Percentiles rank a stretch among this genome's conserved stretches.
phyloP scores from a whole-genome alignment of 2,797 vertebrate species.

The Amazona finschi region DNA sequence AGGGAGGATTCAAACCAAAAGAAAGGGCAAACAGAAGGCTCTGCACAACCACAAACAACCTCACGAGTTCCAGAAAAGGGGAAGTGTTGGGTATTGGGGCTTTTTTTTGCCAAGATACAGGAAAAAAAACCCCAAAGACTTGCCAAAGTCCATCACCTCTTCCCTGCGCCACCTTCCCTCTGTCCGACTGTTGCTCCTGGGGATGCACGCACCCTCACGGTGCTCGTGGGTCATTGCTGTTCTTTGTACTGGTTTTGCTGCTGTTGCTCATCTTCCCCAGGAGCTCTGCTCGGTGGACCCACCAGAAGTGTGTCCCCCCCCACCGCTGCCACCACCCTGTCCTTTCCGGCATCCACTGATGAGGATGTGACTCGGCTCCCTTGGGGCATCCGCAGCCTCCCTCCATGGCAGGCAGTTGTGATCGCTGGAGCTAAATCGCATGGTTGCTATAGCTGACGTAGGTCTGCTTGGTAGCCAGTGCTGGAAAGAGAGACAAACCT shows the following conservation, averaged over 20 bases:
- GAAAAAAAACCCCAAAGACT: neutral
- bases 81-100: neutral
- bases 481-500: conserved; percentile 77
- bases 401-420: neutral
- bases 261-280: conserved; percentile 19
- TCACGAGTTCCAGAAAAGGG: conserved; percentile 78
- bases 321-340: neutral
- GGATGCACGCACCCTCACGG: conserved; percentile 13
- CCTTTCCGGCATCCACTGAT: neutral
- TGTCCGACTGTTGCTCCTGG: neutral
- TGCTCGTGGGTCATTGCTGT: neutral
- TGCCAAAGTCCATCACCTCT: neutral
- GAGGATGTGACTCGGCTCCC: neutral
- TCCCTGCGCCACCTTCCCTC: neutral
- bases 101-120: conserved; percentile 30
- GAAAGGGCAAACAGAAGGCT: conserved; percentile 60
- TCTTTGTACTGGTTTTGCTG: conserved; percentile 5
- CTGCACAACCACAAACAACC: conserved; percentile 84
- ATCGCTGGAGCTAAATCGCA: conserved; percentile 81
- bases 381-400: neutral
- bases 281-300: neutral
- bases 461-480: conserved; percentile 91
- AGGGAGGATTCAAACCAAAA: neutral
- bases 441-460: conserved; percentile 98
- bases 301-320: neutral